Evolutionary conservation across 2,113 vertebrate genomes (phyloP), one percentile per base, ranked within the genome.

Genomic region (Heloderma charlesbogerti): DNA sequence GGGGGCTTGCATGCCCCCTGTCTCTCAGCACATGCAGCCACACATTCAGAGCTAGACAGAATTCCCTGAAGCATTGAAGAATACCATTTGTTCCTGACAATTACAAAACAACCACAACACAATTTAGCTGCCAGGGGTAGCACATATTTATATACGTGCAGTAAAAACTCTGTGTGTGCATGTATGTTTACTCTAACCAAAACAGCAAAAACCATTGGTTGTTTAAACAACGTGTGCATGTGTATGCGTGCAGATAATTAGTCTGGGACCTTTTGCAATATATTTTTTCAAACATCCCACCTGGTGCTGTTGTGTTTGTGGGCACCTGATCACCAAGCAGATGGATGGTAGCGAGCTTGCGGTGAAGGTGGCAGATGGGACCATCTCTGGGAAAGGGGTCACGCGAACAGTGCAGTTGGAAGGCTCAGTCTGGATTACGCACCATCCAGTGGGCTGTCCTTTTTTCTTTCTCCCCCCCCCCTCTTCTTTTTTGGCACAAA

Each of bases 401-500:
- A 60, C 9, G 57, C 31, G 20, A 12, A 79, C 60, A 34, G 2
- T 31, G 87, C 75, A 48, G 57, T 79, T 31, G 20, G 87, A 67
- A 67, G 75, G 25, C 74, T 66, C 37, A 22, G 57, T 48, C 87
- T 88, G 87, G 87, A 88, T 88, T 88, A 88, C 27, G 60, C 31
- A 45, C 40, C 60, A 66, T 45, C 57, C 18, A 20, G 75, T n/a
- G 57, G 74, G 54, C 40, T 66, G 78, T 5, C 45, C 7, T 16
- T 34, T 57, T 31, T 15, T 13, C 27, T 16, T 83, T 20, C 10
- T 8, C 27, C 18, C 22, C 40, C 6, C 48, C 51, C 12, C 20
- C 43, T 18, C 8, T 27, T 27, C 5, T 66, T 78, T 78, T 66
- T 45, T 3, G 0, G 16, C 18, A 79, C 86, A 79, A 88, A 63